phyloP scores from a whole-genome alignment of 1,140 invertebrate species.

The Leptestheria dahalacensis region DNA sequence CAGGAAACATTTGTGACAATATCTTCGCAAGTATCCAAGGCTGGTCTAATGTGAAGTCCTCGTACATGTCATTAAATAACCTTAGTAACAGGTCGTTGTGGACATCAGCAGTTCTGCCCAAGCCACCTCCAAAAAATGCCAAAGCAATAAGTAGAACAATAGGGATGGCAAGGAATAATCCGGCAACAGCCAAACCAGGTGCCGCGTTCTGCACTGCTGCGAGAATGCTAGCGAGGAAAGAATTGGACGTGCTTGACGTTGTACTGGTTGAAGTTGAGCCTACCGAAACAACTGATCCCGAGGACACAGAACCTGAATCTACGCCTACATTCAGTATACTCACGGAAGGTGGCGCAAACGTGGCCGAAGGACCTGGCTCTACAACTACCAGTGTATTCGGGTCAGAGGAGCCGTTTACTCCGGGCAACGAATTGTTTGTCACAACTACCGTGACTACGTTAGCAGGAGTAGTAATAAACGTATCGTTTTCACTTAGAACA shows the following conservation, averaged over 20 bases:
- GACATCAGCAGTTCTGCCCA: constrained; percentile 1
- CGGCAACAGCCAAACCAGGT: background rate
- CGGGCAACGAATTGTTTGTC: no score
- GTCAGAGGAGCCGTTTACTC: no score
- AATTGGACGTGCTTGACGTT: background rate
- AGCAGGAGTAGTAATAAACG: no score
- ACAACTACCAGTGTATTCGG: no score
- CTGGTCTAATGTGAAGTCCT: constrained; percentile 1
- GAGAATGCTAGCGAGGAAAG: background rate
- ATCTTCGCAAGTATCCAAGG: constrained; percentile 7
- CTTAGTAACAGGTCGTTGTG: background rate
- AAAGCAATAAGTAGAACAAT: background rate
- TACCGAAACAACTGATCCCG: background rate
- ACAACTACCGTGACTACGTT: no score
- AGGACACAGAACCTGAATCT: no score
- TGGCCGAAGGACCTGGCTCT: no score
- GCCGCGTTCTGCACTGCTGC: background rate
- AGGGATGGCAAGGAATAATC: background rate
- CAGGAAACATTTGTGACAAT: constrained; percentile 8
- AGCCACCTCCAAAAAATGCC: background rate
- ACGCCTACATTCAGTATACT: no score
- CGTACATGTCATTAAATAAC: constrained; percentile 2
- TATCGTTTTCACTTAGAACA: no score
- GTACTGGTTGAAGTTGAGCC: background rate
- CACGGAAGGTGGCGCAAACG: no score